These are phyloP conservation scores for Coreius guichenoti DNA, from an alignment of 2,797 vertebrate species.

Conservation along the genomic window DNA sequence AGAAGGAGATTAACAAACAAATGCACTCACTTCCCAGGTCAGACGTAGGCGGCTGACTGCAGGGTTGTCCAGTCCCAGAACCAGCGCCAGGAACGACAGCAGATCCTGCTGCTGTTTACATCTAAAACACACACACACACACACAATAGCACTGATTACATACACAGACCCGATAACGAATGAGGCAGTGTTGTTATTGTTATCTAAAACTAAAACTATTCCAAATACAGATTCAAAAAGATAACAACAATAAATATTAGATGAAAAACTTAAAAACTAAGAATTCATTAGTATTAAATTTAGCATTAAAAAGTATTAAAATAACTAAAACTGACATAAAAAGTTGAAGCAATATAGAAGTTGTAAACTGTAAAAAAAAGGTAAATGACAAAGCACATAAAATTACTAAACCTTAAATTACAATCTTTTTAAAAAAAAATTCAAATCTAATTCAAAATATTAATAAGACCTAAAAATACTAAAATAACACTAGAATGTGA, in stretches of 20 bases:
- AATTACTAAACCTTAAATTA: neutral
- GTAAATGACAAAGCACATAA: neutral
- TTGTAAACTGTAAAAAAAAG: neutral
- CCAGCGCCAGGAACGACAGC: conserved; percentile 91
- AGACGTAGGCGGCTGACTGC: conserved; percentile 90
- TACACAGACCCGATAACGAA: neutral
- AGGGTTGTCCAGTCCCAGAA: conserved; percentile 92
- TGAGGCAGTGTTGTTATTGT: neutral
- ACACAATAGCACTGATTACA: conserved; percentile 3
- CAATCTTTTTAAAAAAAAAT: neutral
- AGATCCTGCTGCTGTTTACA: conserved; percentile 98
- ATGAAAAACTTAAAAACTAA: neutral
- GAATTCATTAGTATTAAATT: neutral
- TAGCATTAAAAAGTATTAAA: neutral
- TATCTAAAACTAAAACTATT: neutral
- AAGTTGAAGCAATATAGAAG: neutral
- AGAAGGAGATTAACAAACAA: conserved; percentile 2
- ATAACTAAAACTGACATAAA: neutral
- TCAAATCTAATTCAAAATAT: neutral
- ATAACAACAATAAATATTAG: neutral
- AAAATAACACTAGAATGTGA: neutral
- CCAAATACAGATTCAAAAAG: too few relatives aligned
- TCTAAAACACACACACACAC: conserved; percentile 70
- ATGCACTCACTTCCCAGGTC: conserved; percentile 91
- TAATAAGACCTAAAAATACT: neutral